These are phyloP conservation scores for Pristiophorus japonicus DNA, from an alignment of 2,113 vertebrate species.

Conservation along the genomic window DNA sequence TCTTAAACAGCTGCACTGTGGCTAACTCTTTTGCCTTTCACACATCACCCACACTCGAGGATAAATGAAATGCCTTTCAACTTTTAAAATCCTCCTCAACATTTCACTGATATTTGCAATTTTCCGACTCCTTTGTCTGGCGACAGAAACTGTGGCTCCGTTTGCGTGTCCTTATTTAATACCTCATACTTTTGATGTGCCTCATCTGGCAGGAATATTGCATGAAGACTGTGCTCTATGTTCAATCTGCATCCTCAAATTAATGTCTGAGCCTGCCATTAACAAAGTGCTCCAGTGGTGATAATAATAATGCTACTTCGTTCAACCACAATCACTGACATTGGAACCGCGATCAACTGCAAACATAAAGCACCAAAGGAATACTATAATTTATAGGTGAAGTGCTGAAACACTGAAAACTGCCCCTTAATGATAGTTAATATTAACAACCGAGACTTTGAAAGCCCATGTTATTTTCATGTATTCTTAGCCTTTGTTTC, in stretches of 20 bases:
- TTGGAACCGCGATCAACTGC: background rate
- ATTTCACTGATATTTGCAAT: background rate
- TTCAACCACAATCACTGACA: background rate
- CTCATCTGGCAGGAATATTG: background rate
- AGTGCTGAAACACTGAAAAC: background rate
- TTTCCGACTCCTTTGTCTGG: background rate
- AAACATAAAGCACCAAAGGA: background rate
- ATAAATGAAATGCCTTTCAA: background rate
- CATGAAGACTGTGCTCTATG: background rate
- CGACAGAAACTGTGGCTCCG: background rate
- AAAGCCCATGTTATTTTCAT: background rate
- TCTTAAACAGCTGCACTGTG: background rate
- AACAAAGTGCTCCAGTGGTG: background rate
- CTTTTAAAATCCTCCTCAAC: background rate
- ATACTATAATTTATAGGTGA: background rate
- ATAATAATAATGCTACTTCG: background rate
- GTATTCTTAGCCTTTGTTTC: background rate
- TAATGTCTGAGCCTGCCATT: background rate
- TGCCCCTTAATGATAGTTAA: background rate
- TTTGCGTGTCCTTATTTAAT: background rate
- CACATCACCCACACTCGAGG: background rate
- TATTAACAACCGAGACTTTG: background rate
- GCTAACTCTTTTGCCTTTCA: background rate
- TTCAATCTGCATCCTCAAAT: background rate
- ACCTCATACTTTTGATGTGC: background rate